Conservation (phyloP, 1,140 invertebrate genomes). For the Oscheius sp. region DNA sequence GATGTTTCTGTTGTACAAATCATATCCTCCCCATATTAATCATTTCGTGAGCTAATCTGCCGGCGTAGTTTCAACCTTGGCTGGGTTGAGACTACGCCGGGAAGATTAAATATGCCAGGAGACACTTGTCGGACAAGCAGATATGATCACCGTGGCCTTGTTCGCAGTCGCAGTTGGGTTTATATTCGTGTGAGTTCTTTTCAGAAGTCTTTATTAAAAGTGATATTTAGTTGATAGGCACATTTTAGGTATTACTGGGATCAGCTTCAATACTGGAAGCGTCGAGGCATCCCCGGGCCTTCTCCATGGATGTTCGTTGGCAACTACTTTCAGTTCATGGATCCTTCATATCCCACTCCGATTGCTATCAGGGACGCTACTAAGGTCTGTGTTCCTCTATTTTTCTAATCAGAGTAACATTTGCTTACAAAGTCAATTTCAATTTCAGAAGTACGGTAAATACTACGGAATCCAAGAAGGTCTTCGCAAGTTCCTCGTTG, state of each 20-base stretch:
- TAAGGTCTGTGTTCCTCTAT: not conserved
- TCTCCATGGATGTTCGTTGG: not conserved
- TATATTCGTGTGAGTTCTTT: too few relatives aligned
- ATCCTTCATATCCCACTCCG: not conserved
- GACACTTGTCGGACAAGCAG: too few relatives aligned
- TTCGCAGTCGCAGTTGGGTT: too few relatives aligned
- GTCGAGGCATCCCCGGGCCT: constrained; percentile 9
- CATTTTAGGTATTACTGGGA: constrained; percentile 1
- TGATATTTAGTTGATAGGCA: too few relatives aligned
- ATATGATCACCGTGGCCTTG: too few relatives aligned
- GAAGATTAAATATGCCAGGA: too few relatives aligned
- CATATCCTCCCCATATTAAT: too few relatives aligned
- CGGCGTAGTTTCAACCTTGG: too few relatives aligned
- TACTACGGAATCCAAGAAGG: constrained; percentile 40
- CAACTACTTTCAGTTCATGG: not conserved
- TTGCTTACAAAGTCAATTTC: constrained; percentile 8
- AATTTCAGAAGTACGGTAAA: constrained; percentile 33
- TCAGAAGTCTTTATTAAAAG: too few relatives aligned
- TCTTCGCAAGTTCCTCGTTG: constrained; percentile 19
- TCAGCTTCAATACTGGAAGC: constrained; percentile 17
- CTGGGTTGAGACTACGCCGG: too few relatives aligned
- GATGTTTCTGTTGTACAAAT: too few relatives aligned
- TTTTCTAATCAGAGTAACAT: not conserved
- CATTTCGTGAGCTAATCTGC: too few relatives aligned
- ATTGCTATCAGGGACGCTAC: constrained; percentile 10